These are phyloP conservation scores for Pogonomyrmex barbatus DNA, from an alignment of 1,140 invertebrate species.

Conservation along the genomic window DNA sequence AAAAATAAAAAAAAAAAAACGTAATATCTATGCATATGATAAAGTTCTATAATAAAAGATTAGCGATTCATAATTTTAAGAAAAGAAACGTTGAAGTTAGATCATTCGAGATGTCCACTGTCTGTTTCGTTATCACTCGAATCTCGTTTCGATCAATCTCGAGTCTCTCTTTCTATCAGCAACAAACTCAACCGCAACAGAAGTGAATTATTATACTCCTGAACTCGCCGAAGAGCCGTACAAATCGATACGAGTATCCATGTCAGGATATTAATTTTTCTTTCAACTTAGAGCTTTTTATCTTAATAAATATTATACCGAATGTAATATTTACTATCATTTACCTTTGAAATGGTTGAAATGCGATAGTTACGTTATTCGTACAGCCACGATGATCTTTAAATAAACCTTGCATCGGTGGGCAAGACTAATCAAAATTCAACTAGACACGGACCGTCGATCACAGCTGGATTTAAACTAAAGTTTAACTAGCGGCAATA, in stretches of 20 bases:
- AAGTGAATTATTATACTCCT: background rate
- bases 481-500: slow-evolving; percentile 36
- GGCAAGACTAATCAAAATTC: slow-evolving; percentile 39
- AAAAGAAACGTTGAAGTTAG: background rate
- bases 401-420: slow-evolving; percentile 35
- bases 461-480: slow-evolving; percentile 11
- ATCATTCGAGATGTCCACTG: background rate
- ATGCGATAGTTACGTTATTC: background rate
- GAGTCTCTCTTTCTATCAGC: too few species aligned
- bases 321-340: background rate
- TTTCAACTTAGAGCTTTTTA: background rate
- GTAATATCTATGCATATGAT: background rate
- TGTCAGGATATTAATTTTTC: slow-evolving; percentile 25
- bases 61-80: background rate
- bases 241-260: background rate
- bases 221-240: background rate
- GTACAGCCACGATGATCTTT: slow-evolving; percentile 19
- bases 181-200: slow-evolving; percentile 4
- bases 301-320: background rate
- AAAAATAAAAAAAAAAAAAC: background rate
- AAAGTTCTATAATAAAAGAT: background rate
- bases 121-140: slow-evolving; percentile 1
- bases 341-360: background rate
- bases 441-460: slow-evolving; percentile 50
- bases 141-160: too few species aligned